phyloP scores from a whole-genome alignment of 2,888 invertebrate genomes.

The Allygus modestus region DNA sequence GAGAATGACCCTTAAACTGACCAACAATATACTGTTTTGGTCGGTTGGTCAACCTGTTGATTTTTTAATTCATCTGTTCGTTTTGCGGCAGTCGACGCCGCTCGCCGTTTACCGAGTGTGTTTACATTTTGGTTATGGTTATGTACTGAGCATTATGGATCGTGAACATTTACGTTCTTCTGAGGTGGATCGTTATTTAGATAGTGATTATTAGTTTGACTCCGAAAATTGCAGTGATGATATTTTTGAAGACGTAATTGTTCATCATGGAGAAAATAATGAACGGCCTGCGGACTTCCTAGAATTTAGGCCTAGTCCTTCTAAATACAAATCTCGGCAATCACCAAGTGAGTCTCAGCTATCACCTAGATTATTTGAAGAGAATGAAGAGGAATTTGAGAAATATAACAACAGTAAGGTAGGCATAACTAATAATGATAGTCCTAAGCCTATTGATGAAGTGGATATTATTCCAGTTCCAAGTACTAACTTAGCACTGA shows the following conservation, averaged over 20 bases:
- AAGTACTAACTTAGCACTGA: too few species aligned
- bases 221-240: too few species aligned
- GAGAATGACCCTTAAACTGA: too few species aligned
- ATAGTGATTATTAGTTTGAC: too few species aligned
- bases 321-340: neutral
- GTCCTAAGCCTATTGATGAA: constrained; percentile 6
- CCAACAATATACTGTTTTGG: too few species aligned
- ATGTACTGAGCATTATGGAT: constrained; percentile 1
- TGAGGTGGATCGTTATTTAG: too few species aligned
- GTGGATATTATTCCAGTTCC: neutral
- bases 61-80: neutral
- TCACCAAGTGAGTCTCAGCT: constrained; percentile 11
- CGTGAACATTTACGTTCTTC: neutral
- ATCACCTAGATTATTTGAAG: constrained; percentile 3
- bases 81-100: too few species aligned
- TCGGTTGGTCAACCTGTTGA: neutral
- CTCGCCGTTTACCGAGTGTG: too few species aligned
- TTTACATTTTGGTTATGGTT: neutral
- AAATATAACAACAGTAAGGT: too few species aligned
- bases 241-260: neutral
- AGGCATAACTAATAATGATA: neutral
- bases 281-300: constrained; percentile 6
- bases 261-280: constrained; percentile 1
- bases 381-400: neutral
- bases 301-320: constrained; percentile 4